Percentiles rank a stretch among this genome's conserved stretches.
phyloP scores from a whole-genome alignment of 2,113 vertebrate species.

The Neolamprologus sp. region DNA sequence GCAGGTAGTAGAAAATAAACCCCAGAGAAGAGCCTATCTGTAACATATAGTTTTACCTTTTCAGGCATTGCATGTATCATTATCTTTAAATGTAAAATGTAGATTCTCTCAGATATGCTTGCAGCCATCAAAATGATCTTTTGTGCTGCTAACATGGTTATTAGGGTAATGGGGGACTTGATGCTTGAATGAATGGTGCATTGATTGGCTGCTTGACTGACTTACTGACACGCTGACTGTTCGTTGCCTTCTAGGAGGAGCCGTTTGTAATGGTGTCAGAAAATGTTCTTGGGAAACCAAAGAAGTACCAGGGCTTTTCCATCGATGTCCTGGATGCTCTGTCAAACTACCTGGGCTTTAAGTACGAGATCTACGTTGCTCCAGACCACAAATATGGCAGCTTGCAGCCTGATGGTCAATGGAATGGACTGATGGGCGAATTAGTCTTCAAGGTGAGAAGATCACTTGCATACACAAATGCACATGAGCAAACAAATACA shows the following conservation, averaged over 20 bases:
- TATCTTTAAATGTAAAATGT: background rate
- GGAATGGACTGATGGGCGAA: constrained; percentile 96
- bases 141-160: background rate
- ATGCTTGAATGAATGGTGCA: constrained; percentile 9
- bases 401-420: constrained; percentile 87
- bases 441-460: constrained; percentile 90
- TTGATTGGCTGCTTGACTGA: constrained; percentile 4
- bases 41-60: background rate
- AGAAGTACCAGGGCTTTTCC: constrained; percentile 97
- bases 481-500: background rate
- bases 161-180: constrained; percentile 26
- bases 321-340: constrained; percentile 95
- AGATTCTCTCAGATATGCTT: background rate
- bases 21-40: background rate
- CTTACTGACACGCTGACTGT: background rate
- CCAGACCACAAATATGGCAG: constrained; percentile 96
- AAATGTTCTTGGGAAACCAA: constrained; percentile 95
- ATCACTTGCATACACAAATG: background rate
- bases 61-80: background rate
- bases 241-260: constrained; percentile 82
- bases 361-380: constrained; percentile 95
- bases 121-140: background rate
- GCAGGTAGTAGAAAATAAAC: background rate
- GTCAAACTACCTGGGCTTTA: constrained; percentile 94
- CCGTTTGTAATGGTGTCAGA: constrained; percentile 99